Evolutionary conservation across 2,888 invertebrate species (phyloP), one percentile per base, ranked within the genome.

Genomic region (Drosophila recens): DNA sequence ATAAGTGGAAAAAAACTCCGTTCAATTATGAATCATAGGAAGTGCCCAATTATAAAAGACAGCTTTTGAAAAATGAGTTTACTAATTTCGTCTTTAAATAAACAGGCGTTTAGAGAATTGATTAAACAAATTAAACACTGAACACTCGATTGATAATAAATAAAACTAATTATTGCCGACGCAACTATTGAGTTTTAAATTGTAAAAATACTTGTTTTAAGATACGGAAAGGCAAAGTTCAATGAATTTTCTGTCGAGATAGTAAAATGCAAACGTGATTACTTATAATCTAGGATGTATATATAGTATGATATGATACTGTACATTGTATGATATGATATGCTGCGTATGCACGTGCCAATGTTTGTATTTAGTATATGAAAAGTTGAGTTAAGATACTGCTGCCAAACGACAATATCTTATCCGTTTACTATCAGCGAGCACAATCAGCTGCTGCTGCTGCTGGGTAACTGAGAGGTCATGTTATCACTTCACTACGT

Each of bases 311-410:
- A 79, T 81, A 56, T 75, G 64, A 49, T 77, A 70, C 77, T 38
- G 38, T 38, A 52, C 3, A 34, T 17, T 33, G 33, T 42, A 48
- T 45, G 57, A 79, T 79, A 75, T 75, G 76, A 67, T 74, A 27
- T 56, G 38, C 36, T 42, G 63, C 33, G 38, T 59, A 72, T 80
- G 59, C 85, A 82, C 87, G 85, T 87, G 82, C 69, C 75, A 70
- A 76, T 80, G 86, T 80, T 77, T 73, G 67, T 66, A 66, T 59
- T 74, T 67, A 62, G 58, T 67, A 51, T 58, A 72, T 67, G 62
- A 73, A 89, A 87, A 82, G 88, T 87, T 87, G 80, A 80, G 89
- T 87, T 85, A 89, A 89, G 89, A 86, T 89, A 86, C 84, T 89
- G 82, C 74, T 61, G 65, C 66, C 75, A 75, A 82, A 85, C 76